Evolutionary conservation across 2,797 vertebrate species (phyloP).

Genomic region (Eulemur albifrons): DNA sequence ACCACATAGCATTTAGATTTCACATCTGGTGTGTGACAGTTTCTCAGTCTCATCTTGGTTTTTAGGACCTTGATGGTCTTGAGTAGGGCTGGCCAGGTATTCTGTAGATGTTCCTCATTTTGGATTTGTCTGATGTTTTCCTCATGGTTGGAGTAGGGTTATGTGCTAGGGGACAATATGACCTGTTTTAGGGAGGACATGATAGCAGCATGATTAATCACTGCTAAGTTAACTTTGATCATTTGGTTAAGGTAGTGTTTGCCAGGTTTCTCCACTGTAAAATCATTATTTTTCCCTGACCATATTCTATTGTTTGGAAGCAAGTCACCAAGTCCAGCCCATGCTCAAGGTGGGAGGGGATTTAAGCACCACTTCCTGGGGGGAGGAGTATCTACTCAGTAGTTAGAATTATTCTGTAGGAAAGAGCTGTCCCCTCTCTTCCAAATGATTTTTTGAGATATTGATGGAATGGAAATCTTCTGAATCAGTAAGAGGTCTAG

Average conservation of each 20-base stretch:
- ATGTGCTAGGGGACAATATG: not conserved
- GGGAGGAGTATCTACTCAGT: not conserved
- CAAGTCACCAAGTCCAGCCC: not conserved
- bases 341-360: not conserved
- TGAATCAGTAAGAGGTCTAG: not conserved
- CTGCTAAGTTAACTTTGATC: not conserved
- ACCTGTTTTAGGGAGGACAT: not conserved
- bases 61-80: not conserved
- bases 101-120: not conserved
- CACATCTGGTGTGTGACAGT: not conserved
- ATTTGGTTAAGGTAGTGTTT: not conserved
- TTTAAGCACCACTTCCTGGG: not conserved
- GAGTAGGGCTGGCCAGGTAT: not conserved
- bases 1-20: not conserved
- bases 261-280: not conserved
- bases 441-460: not conserved
- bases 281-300: not conserved
- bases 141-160: not conserved
- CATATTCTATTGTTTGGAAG: not conserved
- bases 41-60: not conserved
- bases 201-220: not conserved
- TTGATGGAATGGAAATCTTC: not conserved
- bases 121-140: not conserved
- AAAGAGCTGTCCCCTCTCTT: not conserved
- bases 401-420: not conserved